These are phyloP conservation scores for Tethea ocularis DNA, from an alignment of 2,888 invertebrate genomes.

Conservation along the genomic window DNA sequence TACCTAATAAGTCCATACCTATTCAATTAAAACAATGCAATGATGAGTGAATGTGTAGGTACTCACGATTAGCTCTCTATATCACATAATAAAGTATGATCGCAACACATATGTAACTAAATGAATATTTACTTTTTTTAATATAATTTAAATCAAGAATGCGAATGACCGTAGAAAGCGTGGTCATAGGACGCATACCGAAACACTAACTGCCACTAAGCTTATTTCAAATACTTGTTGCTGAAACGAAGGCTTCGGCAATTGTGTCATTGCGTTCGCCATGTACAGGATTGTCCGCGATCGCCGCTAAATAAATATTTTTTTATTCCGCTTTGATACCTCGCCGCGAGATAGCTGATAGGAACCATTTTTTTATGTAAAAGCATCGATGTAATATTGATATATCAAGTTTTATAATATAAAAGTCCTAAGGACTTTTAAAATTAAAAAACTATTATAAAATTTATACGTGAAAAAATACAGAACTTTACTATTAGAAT, in stretches of 20 bases:
- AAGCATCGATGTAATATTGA: background rate
- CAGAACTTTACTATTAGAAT: no score
- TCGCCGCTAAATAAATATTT: constrained; percentile 33
- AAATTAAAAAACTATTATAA: no score
- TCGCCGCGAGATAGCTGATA: background rate
- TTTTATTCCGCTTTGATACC: constrained; percentile 26
- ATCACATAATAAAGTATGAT: background rate
- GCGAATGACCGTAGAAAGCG: constrained; percentile 27
- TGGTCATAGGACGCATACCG: constrained; percentile 37
- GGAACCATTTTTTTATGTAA: background rate
- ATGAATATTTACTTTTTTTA: background rate
- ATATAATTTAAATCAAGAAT: background rate
- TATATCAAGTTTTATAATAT: background rate
- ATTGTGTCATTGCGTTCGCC: constrained; percentile 35
- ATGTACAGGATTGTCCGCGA: constrained; percentile 25
- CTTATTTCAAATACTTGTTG: constrained; percentile 18
- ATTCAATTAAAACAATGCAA: no score
- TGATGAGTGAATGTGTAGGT: background rate
- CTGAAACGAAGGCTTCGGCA: constrained; percentile 42
- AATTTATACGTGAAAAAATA: no score
- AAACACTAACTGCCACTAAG: constrained; percentile 43
- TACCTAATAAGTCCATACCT: no score
- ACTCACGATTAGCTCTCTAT: constrained; percentile 2
- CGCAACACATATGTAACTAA: background rate
- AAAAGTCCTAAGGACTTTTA: no score